Conservation (phyloP, 2,113 vertebrate genomes). For the Formicarius rufipectus region DNA sequence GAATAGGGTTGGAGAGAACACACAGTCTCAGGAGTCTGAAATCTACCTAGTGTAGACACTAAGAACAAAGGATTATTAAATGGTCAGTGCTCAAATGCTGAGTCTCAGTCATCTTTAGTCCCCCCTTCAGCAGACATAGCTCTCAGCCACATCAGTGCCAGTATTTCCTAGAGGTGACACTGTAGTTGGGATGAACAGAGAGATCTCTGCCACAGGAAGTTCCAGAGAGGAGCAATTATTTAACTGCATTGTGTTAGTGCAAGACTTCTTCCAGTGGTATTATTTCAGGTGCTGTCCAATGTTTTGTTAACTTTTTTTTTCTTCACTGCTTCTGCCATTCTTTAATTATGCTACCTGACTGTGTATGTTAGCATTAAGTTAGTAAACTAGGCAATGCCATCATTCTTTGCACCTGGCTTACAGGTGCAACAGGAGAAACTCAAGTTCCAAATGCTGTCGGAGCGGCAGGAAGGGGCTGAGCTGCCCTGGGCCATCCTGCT, state of each 20-base stretch:
- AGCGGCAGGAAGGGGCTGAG: neutral
- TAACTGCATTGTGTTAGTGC: neutral
- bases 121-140: neutral
- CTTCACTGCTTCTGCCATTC: neutral
- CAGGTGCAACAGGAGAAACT: neutral
- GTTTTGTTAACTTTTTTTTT: neutral
- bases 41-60: neutral
- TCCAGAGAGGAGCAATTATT: neutral
- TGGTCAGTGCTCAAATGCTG: neutral
- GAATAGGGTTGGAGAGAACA: neutral
- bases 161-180: neutral
- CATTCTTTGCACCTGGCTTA: neutral
- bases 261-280: neutral
- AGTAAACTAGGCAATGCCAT: neutral
- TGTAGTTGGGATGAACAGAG: neutral
- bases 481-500: neutral
- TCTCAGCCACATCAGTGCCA: neutral
- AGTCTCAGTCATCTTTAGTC: neutral
- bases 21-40: neutral
- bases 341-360: neutral
- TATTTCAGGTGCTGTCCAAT: neutral
- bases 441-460: neutral
- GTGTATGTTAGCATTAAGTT: neutral
- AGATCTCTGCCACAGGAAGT: neutral
- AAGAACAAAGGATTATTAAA: neutral